Base-by-base conservation (phyloP, 2,113 vertebrate genomes). In the Festucalex cinctus region DNA sequence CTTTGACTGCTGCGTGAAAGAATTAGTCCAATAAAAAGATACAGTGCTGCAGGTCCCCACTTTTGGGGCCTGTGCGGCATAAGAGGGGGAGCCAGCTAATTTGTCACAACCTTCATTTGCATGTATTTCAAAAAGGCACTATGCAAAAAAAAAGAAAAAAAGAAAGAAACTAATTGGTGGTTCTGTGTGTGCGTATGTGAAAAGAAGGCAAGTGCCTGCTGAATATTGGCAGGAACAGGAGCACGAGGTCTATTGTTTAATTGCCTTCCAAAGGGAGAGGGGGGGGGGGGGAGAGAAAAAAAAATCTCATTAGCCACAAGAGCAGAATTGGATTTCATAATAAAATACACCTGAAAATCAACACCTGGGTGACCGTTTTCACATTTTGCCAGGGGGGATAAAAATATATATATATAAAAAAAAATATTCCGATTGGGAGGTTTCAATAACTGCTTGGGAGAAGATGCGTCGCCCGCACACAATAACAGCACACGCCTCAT, bases 31-130 rank as follows among this genome's bases (percentile, higher is more conserved):
- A 75, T 63, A 77, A 79, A 57, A 82, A 82, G 81, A 83, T 77
- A 76, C 28, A 71, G 68, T 6, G 0, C 63, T 59, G 63, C 26
- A 65, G 70, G 65, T 77, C 53, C 71, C 77, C 79, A 41, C 81
- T 84, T 77, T 68, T 63, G 79, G 67, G 70, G 85, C 39, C 60
- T 13, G 36, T 65, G 44, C 16, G 24, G 77, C 82, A 81, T 86
- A 76, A 86, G 80, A 79, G 63, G 76, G 37, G 67, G 75, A 80
- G 71, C 43, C 65, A 68, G 70, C 84, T 86, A 74, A 88, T 90
- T 88, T 85, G 76, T 76, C 62, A 61, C 82, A 80, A 85, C 70
- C 84, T 82, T 81, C 79, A 88, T 88, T 85, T 86, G 86, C 81
- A 83, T 85, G 73, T 46, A 66, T 85, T 82, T 87, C 36, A 62